Percentiles rank a stretch among this genome's conserved stretches.
Conservation (phyloP, 2,888 invertebrate genomes). For the Elgonia sp. region DNA sequence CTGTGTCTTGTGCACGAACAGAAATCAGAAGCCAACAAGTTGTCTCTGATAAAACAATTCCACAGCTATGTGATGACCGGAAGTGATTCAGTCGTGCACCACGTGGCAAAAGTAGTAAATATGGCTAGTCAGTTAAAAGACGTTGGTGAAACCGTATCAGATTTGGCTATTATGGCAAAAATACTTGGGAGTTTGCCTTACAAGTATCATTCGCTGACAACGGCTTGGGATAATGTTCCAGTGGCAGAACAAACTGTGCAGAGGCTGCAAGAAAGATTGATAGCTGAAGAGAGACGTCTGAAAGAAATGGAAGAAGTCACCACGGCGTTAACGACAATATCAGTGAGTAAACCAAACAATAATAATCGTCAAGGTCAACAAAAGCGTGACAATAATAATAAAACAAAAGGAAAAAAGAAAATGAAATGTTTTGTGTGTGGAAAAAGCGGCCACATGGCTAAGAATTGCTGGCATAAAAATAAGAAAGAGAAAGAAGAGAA, state of each 20-base stretch:
- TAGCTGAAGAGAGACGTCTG: background rate
- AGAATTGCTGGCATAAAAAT: too few species aligned
- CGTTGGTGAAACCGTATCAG: background rate
- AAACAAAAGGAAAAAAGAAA: too few species aligned
- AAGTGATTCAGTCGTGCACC: constrained; percentile 17
- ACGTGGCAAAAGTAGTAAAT: constrained; percentile 34
- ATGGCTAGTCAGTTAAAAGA: constrained; percentile 23
- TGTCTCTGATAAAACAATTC: constrained; percentile 17
- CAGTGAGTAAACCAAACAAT: too few species aligned
- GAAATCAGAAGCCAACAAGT: constrained; percentile 13
- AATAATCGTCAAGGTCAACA: constrained; percentile 1
- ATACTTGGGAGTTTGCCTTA: too few species aligned
- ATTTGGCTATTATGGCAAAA: background rate
- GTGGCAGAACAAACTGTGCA: background rate
- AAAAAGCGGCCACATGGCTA: too few species aligned
- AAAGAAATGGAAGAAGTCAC: too few species aligned
- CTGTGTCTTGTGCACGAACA: background rate
- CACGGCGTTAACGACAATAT: too few species aligned
- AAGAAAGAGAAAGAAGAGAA: too few species aligned
- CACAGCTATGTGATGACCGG: background rate
- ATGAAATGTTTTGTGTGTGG: too few species aligned
- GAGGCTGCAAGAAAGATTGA: background rate
- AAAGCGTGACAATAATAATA: too few species aligned
- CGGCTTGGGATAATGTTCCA: too few species aligned
- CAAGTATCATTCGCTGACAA: too few species aligned